Conservation (phyloP, 2,888 invertebrate genomes). For the Volucella zonaria region DNA sequence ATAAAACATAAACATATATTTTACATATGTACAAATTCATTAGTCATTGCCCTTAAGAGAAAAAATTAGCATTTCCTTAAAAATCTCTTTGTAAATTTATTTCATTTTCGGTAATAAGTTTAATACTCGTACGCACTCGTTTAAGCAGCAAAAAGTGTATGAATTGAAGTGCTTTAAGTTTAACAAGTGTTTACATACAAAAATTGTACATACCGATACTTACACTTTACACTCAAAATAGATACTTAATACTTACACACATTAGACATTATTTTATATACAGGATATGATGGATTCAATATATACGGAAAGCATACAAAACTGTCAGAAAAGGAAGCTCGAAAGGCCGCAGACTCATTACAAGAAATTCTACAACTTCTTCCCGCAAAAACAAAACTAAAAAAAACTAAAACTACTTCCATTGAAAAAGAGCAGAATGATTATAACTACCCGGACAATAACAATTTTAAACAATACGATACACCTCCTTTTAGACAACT, state of each 20-base stretch:
- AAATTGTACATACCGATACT: conserved; percentile 61
- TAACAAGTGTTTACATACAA: conserved; percentile 40
- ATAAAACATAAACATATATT: too few relatives aligned
- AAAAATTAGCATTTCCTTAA: too few relatives aligned
- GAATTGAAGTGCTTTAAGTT: conserved; percentile 19
- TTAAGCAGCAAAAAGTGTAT: not conserved
- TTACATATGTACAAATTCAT: too few relatives aligned
- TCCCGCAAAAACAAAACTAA: conserved; percentile 75
- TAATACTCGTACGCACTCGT: not conserved
- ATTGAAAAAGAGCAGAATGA: conserved; percentile 76
- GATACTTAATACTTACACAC: conserved; percentile 62
- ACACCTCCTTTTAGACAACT: conserved; percentile 78
- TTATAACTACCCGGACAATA: conserved; percentile 52
- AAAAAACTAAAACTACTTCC: conserved; percentile 77
- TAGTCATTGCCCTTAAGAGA: too few relatives aligned
- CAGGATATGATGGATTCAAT: conserved; percentile 79
- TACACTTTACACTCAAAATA: conserved; percentile 52
- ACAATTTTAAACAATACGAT: conserved; percentile 75
- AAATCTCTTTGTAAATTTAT: conserved; percentile 15
- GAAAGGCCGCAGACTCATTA: conserved; percentile 79
- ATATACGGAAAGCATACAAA: conserved; percentile 80
- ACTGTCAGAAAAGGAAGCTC: conserved; percentile 79
- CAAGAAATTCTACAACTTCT: conserved; percentile 80
- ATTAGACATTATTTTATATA: conserved; percentile 71
- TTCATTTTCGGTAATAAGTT: conserved; percentile 6